Evolutionary conservation across 1,140 invertebrate genomes (phyloP).

Genomic region (Nymphalis io): DNA sequence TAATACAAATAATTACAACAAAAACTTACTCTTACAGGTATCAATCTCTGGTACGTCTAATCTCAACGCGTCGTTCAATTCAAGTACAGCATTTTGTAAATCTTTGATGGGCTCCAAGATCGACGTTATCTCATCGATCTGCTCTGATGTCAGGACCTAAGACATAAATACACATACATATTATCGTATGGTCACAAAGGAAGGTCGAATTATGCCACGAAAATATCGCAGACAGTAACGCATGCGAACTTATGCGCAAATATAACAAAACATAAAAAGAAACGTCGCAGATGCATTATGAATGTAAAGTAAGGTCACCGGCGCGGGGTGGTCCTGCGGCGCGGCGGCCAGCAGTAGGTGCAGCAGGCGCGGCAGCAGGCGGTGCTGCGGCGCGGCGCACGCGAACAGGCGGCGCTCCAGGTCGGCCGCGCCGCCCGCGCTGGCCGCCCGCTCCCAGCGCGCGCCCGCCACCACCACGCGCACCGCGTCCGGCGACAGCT

Average conservation of each 20-base stretch:
- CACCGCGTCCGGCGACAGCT: constrained; percentile 55
- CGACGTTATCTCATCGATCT: constrained; percentile 78
- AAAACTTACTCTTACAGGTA: constrained; percentile 58
- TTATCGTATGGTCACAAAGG: background rate
- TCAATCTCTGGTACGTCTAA: constrained; percentile 79
- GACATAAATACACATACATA: constrained; percentile 15
- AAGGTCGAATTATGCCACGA: too few relatives aligned
- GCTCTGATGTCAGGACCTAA: constrained; percentile 78
- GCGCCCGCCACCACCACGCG: constrained; percentile 65
- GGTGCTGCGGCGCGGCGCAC: constrained; percentile 63
- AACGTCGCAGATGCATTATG: too few relatives aligned
- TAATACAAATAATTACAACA: background rate
- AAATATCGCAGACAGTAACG: too few relatives aligned
- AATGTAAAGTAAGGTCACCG: constrained; percentile 28
- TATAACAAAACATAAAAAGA: too few relatives aligned
- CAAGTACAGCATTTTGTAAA: constrained; percentile 81
- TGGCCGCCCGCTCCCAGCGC: constrained; percentile 60
- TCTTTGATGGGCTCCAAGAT: constrained; percentile 82
- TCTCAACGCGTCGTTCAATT: constrained; percentile 82
- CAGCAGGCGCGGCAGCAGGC: constrained; percentile 66
- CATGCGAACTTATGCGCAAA: too few relatives aligned
- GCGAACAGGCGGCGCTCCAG: constrained; percentile 66
- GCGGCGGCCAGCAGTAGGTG: constrained; percentile 57
- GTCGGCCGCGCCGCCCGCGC: constrained; percentile 51
- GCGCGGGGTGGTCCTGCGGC: constrained; percentile 32